A percentile compares a stretch with the other conserved stretches of the same genome.
Conservation (phyloP, 2,797 vertebrate species). For the Melanotaenia parkinsoni region DNA sequence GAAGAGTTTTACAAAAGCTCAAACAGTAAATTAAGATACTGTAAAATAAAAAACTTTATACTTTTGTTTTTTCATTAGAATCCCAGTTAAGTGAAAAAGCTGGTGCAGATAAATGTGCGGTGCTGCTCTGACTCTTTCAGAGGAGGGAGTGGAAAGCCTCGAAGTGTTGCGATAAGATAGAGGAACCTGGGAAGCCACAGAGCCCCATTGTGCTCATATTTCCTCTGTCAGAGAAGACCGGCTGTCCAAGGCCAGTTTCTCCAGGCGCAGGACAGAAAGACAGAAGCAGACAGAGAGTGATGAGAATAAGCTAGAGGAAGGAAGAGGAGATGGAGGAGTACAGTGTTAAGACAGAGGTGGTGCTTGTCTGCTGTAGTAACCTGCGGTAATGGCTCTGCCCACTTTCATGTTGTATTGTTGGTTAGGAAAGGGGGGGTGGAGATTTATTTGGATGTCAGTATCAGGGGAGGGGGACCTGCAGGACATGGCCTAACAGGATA, state of each 20-base stretch:
- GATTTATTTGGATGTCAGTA: slow-evolving; percentile 70
- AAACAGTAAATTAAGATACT: not conserved
- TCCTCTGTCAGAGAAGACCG: slow-evolving; percentile 36
- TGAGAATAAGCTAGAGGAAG: slow-evolving; percentile 56
- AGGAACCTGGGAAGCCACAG: slow-evolving; percentile 43
- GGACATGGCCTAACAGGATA: slow-evolving; percentile 74
- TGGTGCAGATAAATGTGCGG: not conserved
- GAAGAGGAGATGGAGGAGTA: slow-evolving; percentile 43
- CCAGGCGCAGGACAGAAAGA: slow-evolving; percentile 48
- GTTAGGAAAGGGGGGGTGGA: slow-evolving; percentile 24
- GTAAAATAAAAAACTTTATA: not conserved
- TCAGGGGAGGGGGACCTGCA: slow-evolving; percentile 68
- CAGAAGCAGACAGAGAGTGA: slow-evolving; percentile 39
- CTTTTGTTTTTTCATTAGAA: not conserved
- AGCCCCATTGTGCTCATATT: slow-evolving; percentile 50
- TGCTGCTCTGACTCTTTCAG: slow-evolving; percentile 8
- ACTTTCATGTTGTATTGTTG: slow-evolving; percentile 61
- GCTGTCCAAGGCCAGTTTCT: slow-evolving; percentile 61
- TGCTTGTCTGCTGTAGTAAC: slow-evolving; percentile 55
- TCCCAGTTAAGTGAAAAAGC: not conserved
- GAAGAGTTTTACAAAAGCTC: not conserved
- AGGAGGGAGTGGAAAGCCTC: slow-evolving; percentile 23
- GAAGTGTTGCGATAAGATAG: slow-evolving; percentile 39
- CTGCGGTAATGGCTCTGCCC: slow-evolving; percentile 60
- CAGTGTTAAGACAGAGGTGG: slow-evolving; percentile 52